phyloP scores from a whole-genome alignment of 2,888 invertebrate species.

The Petrolisthes manimaculis region DNA sequence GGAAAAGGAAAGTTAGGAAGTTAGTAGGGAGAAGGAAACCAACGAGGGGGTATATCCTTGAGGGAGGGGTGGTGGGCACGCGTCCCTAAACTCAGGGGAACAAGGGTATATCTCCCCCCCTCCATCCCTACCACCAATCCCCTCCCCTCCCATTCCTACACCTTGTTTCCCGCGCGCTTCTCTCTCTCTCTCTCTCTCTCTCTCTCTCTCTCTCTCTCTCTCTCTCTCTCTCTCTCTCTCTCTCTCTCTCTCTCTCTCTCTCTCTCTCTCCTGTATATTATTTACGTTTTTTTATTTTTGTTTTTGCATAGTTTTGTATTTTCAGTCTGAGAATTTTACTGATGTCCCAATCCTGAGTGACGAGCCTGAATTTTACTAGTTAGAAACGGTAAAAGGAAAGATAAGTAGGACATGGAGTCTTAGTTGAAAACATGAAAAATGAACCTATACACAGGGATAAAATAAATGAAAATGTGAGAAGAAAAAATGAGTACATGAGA shows the following conservation, averaged over 20 bases:
- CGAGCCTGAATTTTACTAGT: too few species aligned
- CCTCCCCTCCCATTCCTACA: not conserved
- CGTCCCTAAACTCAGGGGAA: not conserved
- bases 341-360: too few species aligned
- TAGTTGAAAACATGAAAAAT: too few species aligned
- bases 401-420: too few species aligned
- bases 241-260: not conserved
- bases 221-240: not conserved
- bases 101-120: not conserved
- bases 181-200: not conserved
- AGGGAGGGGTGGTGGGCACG: constrained; percentile 1
- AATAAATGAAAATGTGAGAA: too few species aligned
- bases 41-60: not conserved
- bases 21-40: not conserved
- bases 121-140: not conserved
- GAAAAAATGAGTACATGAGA: too few species aligned
- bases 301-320: too few species aligned
- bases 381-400: too few species aligned
- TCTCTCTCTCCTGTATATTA: not conserved
- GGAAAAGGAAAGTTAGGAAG: not conserved
- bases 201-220: not conserved
- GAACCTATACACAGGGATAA: too few species aligned
- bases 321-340: too few species aligned
- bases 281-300: not conserved
- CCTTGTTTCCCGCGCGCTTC: not conserved